Evolutionary conservation across 2,113 vertebrate species (phyloP), one percentile per base, ranked within the genome.

Genomic region (Origma solitaria): DNA sequence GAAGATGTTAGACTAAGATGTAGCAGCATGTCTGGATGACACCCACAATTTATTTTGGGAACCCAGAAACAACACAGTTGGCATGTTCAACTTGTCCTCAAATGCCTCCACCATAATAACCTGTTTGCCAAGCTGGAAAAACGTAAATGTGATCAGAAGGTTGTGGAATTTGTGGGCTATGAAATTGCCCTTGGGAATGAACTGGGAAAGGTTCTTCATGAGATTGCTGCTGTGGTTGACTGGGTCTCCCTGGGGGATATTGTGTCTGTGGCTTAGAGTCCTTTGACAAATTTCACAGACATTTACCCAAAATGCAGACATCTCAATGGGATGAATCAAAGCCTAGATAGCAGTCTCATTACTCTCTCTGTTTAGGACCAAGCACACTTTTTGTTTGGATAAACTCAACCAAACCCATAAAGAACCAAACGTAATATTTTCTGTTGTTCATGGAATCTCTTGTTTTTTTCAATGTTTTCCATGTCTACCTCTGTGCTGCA

Each of bases 1-100:
- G 88, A 86, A 93, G 83, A 97, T 86, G 82, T 88, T 95, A 93
- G 95, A 92, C 88, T 66, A 88, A 91, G 86, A 94, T 44, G 49
- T 88, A 95, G 82, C 76, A 93, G 92, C 83, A 92, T 88, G 96
- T 97, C 92, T 97, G 86, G 77, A 86, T 94, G 76, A 94, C 91
- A 94, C 95, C 96, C 94, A 97, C 82, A 91, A 40, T 94, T 96
- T 96, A 92, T 95, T 97, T 97, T 84, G 82, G 88, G 94, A 97
- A 90, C 72, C 54, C 69, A 92, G 83, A 69, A 94, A 93, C 90
- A 86, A 82, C 92, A 86, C 42, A 77, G 58, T 83, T 93, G 92
- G 86, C 92, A 75, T 95, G 83, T 90, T 97, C 82, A 90, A 70
- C 86, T 88, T 96, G 96, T 97, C 96, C 96, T 97, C 72, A 96